Evolutionary conservation across 2,888 invertebrate species (phyloP), one percentile per base, ranked within the genome.

Genomic region (Lasioglossum pauxillum): DNA sequence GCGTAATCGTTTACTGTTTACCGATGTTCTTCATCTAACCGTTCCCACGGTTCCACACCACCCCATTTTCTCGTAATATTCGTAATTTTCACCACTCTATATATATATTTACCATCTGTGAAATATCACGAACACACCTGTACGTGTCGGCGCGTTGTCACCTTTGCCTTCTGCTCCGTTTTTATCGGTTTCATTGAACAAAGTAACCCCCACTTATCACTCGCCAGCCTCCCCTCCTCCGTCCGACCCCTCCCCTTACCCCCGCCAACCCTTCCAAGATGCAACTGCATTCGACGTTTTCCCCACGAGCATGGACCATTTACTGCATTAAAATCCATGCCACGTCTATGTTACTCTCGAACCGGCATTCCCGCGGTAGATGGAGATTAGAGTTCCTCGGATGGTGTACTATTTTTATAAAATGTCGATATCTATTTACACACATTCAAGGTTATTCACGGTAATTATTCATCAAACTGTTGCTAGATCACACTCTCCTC

Each of bases 1-100:
- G 57, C 86, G 90, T 82, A 38, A 82, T 77, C 71, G n/a, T 84
- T 49, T 57, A 49, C 78, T 64, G 27, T 57, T 41, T 12, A n/a
- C 2, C 5, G 38, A 69, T 74, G 16, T 67, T 38, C 44, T 69
- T 19, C 19, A 2, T 35, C 8, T 23, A 4, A 67, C 67, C 67
- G 35, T 67, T 10, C 8, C 19, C 35, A 27, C 60, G 60, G 53
- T 67, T 19, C 19, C 64, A 7, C 5, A 16, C 16, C 16, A 46
- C 46, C 46, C 64, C 16, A 5, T 35, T 16, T 35, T 23, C 19
- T 23, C 67, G 67, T 69, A 64, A 31, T 64, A 31, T 64, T 31
- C 64, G 64, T 64, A 8, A 16, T 64, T 64, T 64, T 31, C 19
- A 64, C 31, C 64, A 7, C 31, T 64, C 16, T 46, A 46, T 5